phyloP scores from a whole-genome alignment of 2,113 vertebrate genomes.

The Emberiza fucata region DNA sequence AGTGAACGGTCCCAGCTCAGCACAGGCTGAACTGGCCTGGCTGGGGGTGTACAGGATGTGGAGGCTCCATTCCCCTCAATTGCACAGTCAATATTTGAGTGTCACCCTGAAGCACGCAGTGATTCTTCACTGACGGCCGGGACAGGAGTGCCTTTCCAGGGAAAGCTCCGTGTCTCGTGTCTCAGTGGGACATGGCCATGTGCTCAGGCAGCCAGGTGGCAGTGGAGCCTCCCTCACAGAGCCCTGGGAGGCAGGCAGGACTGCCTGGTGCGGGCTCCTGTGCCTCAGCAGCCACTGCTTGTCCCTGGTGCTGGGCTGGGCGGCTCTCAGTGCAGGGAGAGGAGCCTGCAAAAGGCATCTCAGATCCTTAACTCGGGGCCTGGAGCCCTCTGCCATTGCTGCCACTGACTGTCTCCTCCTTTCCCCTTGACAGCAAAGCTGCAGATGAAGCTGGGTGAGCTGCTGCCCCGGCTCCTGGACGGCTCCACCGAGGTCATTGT shows the following conservation, averaged over 20 bases:
- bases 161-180: rapidly evolving
- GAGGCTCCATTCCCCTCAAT: rapidly evolving
- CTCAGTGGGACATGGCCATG: rapidly evolving
- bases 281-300: background rate
- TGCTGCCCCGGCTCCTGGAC: constrained; percentile 94
- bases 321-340: background rate
- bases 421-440: constrained; percentile 76
- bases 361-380: background rate
- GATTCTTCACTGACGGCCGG: background rate
- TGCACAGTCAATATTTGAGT: background rate
- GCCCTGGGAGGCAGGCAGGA: background rate
- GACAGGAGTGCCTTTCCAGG: rapidly evolving
- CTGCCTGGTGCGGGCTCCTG: background rate
- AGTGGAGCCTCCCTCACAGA: background rate
- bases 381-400: background rate
- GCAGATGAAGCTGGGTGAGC: constrained; percentile 86
- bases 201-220: background rate
- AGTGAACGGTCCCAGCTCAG: rapidly evolving
- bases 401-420: background rate
- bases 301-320: background rate
- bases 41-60: too few relatives aligned
- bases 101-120: background rate
- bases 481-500: constrained; percentile 82
- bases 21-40: background rate
- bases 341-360: background rate